phyloP scores from a whole-genome alignment of 2,797 vertebrate genomes.

The Columba guinea region DNA sequence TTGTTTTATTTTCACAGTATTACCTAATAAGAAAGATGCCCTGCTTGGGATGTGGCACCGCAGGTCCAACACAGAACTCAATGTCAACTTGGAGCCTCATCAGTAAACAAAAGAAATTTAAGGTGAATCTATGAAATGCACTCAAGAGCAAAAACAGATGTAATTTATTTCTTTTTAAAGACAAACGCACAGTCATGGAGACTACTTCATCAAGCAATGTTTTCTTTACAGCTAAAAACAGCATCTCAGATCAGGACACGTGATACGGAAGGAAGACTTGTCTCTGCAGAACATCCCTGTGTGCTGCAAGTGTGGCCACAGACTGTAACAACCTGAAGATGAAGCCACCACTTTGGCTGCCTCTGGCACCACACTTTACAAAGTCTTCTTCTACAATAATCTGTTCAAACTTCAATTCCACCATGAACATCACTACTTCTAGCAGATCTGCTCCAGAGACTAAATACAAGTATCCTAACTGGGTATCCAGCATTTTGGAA shows the following conservation, averaged over 20 bases:
- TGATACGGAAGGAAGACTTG: background rate
- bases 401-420: background rate
- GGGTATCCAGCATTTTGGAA: background rate
- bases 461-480: background rate
- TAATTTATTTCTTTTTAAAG: background rate
- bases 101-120: background rate
- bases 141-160: background rate
- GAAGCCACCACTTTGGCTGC: background rate
- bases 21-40: background rate
- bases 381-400: background rate
- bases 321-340: background rate
- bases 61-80: background rate
- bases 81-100: background rate
- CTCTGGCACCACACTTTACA: background rate
- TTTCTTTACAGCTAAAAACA: background rate
- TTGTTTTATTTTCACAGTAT: background rate
- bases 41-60: background rate
- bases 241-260: background rate
- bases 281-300: background rate
- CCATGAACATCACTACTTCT: background rate
- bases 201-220: background rate
- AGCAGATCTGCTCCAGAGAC: background rate
- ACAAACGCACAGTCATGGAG: background rate
- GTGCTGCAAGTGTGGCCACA: accelerated
- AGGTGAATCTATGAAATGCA: background rate